These are phyloP conservation scores for Craterocephalus amniculus DNA, from an alignment of 2,797 vertebrate genomes.

Conservation along the genomic window DNA sequence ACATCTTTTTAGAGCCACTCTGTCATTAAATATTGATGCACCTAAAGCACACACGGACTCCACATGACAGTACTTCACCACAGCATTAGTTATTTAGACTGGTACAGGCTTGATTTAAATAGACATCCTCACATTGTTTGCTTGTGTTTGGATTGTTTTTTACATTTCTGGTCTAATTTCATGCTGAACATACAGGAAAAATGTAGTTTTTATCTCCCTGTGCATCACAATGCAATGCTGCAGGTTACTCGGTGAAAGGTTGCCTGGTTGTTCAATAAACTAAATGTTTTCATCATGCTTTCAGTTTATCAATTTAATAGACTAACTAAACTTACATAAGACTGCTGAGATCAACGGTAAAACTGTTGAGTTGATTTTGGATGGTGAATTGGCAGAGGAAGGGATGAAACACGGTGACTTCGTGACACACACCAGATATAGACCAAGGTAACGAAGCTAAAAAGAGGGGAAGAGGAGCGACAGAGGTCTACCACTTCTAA, in stretches of 20 bases:
- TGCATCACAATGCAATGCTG: constrained; percentile 6
- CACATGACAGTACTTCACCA: constrained; percentile 10
- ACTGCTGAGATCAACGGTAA: not conserved
- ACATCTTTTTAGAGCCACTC: constrained; percentile 10
- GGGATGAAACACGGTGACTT: not conserved
- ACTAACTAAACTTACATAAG: not conserved
- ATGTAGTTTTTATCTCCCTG: not conserved
- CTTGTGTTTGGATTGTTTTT: not conserved
- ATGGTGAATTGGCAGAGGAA: not conserved
- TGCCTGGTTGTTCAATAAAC: not conserved
- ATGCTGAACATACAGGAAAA: not conserved
- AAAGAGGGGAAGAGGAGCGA: not conserved
- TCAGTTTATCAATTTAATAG: not conserved
- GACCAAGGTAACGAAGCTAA: constrained; percentile 21
- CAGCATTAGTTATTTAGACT: not conserved
- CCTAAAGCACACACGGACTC: constrained; percentile 6
- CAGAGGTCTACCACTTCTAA: constrained; percentile 27
- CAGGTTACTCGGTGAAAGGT: not conserved
- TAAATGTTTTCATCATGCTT: too few relatives aligned
- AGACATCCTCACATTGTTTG: not conserved
- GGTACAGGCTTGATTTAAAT: not conserved
- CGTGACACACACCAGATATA: constrained; percentile 12
- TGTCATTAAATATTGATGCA: constrained; percentile 44
- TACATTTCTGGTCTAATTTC: constrained; percentile 6
- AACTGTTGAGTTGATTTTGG: not conserved